Percentiles rank a stretch among this genome's conserved stretches.
Conservation (phyloP, 2,113 vertebrate species). For the Dipodomys spectabilis region DNA sequence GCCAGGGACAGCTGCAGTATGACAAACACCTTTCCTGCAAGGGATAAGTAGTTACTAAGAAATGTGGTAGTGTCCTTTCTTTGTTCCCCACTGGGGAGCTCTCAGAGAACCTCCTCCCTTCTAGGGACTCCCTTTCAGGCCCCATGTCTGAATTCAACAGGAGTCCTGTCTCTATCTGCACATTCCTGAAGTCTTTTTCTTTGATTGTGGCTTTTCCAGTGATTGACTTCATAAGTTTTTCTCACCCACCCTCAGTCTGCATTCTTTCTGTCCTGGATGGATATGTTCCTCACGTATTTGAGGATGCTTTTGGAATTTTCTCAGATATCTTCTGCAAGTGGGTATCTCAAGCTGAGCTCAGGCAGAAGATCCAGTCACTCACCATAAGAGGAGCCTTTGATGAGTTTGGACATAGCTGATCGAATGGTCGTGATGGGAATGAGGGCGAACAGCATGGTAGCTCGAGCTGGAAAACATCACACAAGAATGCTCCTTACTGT, state of each 20-base stretch:
- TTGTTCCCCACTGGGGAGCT: not conserved
- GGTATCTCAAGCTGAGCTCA: not conserved
- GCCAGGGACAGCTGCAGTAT: conserved; percentile 91
- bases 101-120: not conserved
- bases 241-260: not conserved
- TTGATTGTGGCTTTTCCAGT: not conserved
- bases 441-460: conserved; percentile 92
- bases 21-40: conserved; percentile 90
- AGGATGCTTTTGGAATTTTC: conserved; percentile 21
- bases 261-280: not conserved
- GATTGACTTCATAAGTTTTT: not conserved
- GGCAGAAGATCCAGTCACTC: conserved; percentile 75
- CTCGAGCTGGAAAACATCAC: conserved; percentile 89
- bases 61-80: not conserved
- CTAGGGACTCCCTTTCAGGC: not conserved
- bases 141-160: not conserved
- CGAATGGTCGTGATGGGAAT: conserved; percentile 96
- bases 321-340: not conserved
- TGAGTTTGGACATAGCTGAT: conserved; percentile 94
- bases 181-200: not conserved
- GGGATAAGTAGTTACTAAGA: conserved; percentile 1
- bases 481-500: not conserved
- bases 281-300: not conserved
- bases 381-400: conserved; percentile 92
- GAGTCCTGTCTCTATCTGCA: not conserved